phyloP scores from a whole-genome alignment of 2,888 invertebrate species.

The Aspidapion aeneum region DNA sequence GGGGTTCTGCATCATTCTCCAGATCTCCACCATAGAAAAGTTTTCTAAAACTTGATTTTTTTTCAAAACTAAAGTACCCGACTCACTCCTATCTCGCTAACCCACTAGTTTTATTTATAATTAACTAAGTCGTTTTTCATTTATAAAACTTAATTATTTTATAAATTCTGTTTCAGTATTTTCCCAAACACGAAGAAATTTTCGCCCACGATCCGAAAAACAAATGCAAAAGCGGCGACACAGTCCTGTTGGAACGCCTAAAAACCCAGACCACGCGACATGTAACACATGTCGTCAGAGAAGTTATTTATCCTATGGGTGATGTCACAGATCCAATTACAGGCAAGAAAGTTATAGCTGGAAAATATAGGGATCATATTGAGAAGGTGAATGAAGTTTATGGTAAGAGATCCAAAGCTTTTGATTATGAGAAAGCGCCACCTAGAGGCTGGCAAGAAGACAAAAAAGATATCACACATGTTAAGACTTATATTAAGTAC shows the following conservation, averaged over 20 bases:
- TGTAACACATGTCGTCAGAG: slow-evolving; percentile 75
- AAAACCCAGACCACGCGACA: slow-evolving; percentile 69
- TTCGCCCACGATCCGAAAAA: slow-evolving; percentile 78
- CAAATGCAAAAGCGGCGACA: slow-evolving; percentile 76
- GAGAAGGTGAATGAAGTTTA: slow-evolving; percentile 63
- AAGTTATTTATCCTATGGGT: slow-evolving; percentile 77
- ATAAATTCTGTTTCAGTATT: slow-evolving; percentile 82
- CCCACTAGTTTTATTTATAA: no score
- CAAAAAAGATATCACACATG: slow-evolving; percentile 76
- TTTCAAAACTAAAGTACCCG: no score
- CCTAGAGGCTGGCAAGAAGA: slow-evolving; percentile 79
- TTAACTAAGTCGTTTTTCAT: no score
- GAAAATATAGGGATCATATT: slow-evolving; percentile 71
- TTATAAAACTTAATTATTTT: no score
- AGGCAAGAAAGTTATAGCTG: slow-evolving; percentile 72
- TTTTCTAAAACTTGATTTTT: no score
- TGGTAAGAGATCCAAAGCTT: slow-evolving; percentile 64
- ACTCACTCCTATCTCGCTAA: no score
- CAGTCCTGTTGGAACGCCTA: slow-evolving; percentile 73
- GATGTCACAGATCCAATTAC: slow-evolving; percentile 85
- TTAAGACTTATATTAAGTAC: slow-evolving; percentile 72
- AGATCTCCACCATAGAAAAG: no score
- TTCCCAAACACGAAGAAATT: slow-evolving; percentile 65
- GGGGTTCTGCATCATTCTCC: no score
- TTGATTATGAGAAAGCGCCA: slow-evolving; percentile 74